Evolutionary conservation across 2,888 invertebrate species (phyloP), one percentile per base, ranked within the genome.

Genomic region (Dichetophora obliterata): DNA sequence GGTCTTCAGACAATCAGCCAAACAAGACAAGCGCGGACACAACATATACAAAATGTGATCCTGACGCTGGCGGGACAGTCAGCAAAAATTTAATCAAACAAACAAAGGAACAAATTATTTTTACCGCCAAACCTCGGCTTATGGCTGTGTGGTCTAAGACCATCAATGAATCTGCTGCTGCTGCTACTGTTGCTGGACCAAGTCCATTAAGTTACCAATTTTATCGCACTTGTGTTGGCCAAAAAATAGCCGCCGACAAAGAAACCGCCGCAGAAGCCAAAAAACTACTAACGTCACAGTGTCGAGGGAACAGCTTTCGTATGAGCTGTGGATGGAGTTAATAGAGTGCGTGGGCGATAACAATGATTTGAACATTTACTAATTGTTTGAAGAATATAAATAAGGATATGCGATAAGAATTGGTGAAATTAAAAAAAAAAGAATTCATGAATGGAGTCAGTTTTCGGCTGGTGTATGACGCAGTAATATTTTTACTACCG

Each of bases 1-100:
- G 19, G 27, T 19, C 73, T 14, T 9, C 63, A 83, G 83, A 86
- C 87, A 87, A 87, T 86, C 87, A 86, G 87, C 85, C 85, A 84
- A 87, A 86, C 87, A 85, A 86, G 86, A 83, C 85, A 85, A 27
- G 63, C 50, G 19, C 54, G 71, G 76, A 79, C 75, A 77, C 79
- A 79, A 78, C 81, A 79, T 75, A 75, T 78, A 77, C 79, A 75
- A 81, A 77, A 80, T 63, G 71, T 75, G 78, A 72, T 77, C 31
- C 52, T 75, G 70, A 75, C 76, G 74, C 48, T 61, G 11, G 43
- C 80, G 52, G 50, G 71, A 61, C 66, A 48, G 63, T 14, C 37
- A 22, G 34, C 57, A 59, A 59, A 59, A 68, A 61, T 70, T 78
- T 76, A 75, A 72, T 76, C 76, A 78, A 75, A 75, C 73, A 73